Evolutionary conservation across 2,113 vertebrate genomes (phyloP), one percentile per base, ranked within the genome.

Genomic region (Pagrus major): DNA sequence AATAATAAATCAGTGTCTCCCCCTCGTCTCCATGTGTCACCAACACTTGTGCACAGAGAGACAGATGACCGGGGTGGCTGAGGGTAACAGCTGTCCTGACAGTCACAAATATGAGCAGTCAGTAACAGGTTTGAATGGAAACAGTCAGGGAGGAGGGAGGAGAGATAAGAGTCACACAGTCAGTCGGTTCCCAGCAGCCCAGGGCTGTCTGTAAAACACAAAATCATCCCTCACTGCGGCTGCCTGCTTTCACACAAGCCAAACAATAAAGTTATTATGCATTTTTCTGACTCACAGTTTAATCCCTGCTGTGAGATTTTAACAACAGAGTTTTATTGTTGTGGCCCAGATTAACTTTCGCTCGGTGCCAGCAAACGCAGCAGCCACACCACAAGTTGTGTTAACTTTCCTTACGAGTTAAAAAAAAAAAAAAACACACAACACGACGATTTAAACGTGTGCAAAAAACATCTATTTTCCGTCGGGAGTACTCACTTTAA

Each of bases 261-360:
- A 37, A 75, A 91, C 84, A 88, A 85, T 87, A 64, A 61, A 71
- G 14, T 83, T 72, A 78, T 80, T 91, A 70, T 88, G 69, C 41
- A 2, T n/a, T 44, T 58, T 52, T 16, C 56, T 44, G 80, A 77
- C 73, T 83, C 67, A 15, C 46, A 49, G 76, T 71, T n/a, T 86
- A 70, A 86, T 84, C 65, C 72, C 42, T 9, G 56, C 71, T 9
- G 69, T 12, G 68, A 73, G 68, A 54, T 44, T 71, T 76, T 16
- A 77, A 73, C 81, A 80, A 74, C 60, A 64, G 69, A 31, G 23
- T 66, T 68, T 39, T 73, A 66, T 71, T 78, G 49, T 27, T 77
- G 82, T 76, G 67, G 46, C 16, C 25, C 76, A 55, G 42, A 76
- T 81, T 65, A 78, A 83, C 59, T 83, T 60, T 35, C 14, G 29